phyloP scores from a whole-genome alignment of 2,113 vertebrate genomes.

The Ascaphus truei region DNA sequence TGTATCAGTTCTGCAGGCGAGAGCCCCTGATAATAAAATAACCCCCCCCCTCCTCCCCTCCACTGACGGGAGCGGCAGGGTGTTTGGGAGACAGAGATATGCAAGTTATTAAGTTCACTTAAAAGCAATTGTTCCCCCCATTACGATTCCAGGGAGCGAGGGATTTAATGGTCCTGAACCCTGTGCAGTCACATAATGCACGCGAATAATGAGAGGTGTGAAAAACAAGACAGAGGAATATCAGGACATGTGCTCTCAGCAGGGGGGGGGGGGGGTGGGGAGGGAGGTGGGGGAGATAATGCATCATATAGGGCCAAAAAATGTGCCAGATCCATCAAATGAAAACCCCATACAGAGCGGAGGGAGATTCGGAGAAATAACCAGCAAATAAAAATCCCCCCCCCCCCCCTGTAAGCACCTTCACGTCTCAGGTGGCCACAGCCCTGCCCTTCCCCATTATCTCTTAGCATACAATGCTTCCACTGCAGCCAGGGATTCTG shows the following conservation, averaged over 20 bases:
- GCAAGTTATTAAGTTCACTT: slow-evolving; percentile 27
- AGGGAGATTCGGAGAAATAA: no score
- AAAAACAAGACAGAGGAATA: neutral
- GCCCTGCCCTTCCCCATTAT: no score
- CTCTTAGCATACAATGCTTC: no score
- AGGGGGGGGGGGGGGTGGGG: no score
- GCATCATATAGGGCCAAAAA: no score
- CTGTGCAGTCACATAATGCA: slow-evolving; percentile 11
- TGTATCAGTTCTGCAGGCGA: neutral
- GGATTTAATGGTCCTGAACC: slow-evolving; percentile 14
- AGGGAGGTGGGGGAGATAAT: no score
- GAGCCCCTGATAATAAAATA: neutral
- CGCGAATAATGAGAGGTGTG: slow-evolving; percentile 3
- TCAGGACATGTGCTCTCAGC: no score
- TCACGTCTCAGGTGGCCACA: no score
- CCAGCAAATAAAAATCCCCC: no score
- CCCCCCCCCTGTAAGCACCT: no score
- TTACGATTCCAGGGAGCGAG: slow-evolving; percentile 19
- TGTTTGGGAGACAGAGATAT: slow-evolving; percentile 1
- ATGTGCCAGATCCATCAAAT: no score
- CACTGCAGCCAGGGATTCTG: no score
- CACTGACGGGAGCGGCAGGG: neutral
- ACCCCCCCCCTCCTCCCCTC: neutral
- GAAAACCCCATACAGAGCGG: neutral
- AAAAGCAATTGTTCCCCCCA: slow-evolving; percentile 24